Base-by-base conservation (phyloP, 2,888 invertebrate species). In the Synanthedon tipuliformis region DNA sequence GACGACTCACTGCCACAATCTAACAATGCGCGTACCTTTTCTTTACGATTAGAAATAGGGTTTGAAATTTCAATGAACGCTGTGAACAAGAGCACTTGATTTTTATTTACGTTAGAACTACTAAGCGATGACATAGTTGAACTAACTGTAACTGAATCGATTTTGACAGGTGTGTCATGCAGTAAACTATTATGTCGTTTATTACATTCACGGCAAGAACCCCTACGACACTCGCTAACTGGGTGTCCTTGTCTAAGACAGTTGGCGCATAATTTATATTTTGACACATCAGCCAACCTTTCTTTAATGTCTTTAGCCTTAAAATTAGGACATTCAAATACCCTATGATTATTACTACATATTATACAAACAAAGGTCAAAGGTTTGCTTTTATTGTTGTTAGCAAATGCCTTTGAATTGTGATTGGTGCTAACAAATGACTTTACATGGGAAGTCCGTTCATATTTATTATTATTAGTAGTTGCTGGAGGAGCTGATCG, bases 61-160 rank as follows among this genome's bases (percentile, higher is more conserved):
- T 63, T 63, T 18, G 4, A 40, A 0, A 57, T 55, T 50, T 61
- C 53, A 18, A 61, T 53, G 0, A 61, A 15, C 5, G 61, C 60
- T 7, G 61, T 60, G 7, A 57, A 58, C 41, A 60, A 48, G 12
- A 58, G 40, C 13, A 57, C 54, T 16, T 55, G n/a, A 10, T 41
- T 40, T 5, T 34, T 40, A 12, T 15, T 45, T 16, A 13, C 12
- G 45, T 50, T 41, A 16, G 50, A 40, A 12, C 50, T 41, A 40
- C 40, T 50, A 40, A 52, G 27, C 11, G 15, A 11, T 7, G 52
- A 40, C 52, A 27, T 15, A 8, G 52, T 3, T 49, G 13, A 18
- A 16, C 12, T 18, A 15, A 45, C 48, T 3, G 50, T 16, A 7
- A 52, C 45, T 2, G 52, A 51, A 49, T 49, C 53, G 11, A 41